phyloP scores from a whole-genome alignment of 2,797 vertebrate genomes.

The Trematomus bernacchii region DNA sequence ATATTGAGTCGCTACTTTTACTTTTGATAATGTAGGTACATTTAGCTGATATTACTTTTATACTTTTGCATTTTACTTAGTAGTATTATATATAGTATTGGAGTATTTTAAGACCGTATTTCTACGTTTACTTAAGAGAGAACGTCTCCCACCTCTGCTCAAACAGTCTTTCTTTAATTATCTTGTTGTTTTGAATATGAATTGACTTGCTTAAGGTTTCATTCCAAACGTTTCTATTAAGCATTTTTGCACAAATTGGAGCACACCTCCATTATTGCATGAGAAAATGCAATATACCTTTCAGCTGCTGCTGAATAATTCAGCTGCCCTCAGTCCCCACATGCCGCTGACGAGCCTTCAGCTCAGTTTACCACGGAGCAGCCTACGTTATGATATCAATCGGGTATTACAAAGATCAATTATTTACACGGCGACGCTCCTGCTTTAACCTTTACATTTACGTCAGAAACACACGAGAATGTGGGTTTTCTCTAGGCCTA shows the following conservation, averaged over 20 bases:
- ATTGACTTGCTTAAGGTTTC: neutral
- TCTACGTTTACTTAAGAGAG: too few relatives aligned
- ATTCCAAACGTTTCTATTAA: neutral
- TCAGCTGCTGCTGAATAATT: conserved; percentile 89
- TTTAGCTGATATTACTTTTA: too few relatives aligned
- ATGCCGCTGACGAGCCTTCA: conserved; percentile 81
- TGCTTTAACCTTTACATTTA: conserved; percentile 24
- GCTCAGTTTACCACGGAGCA: conserved; percentile 83
- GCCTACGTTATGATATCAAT: conserved; percentile 85
- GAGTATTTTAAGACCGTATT: too few relatives aligned
- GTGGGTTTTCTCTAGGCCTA: neutral
- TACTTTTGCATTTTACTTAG: too few relatives aligned
- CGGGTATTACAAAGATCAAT: conserved; percentile 75
- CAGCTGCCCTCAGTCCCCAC: conserved; percentile 84
- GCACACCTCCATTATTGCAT: conserved; percentile 54
- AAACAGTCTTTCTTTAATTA: neutral
- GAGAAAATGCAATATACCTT: conserved; percentile 82
- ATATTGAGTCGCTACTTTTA: too few relatives aligned
- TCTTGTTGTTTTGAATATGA: neutral
- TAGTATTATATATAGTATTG: too few relatives aligned
- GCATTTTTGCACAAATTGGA: conserved; percentile 3
- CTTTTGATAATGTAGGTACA: too few relatives aligned
- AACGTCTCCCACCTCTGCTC: neutral
- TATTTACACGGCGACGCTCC: conserved; percentile 61
- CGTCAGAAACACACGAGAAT: conserved; percentile 2